Evolutionary conservation across 2,888 invertebrate species (phyloP).

Genomic region (Campoplex capitator): DNA sequence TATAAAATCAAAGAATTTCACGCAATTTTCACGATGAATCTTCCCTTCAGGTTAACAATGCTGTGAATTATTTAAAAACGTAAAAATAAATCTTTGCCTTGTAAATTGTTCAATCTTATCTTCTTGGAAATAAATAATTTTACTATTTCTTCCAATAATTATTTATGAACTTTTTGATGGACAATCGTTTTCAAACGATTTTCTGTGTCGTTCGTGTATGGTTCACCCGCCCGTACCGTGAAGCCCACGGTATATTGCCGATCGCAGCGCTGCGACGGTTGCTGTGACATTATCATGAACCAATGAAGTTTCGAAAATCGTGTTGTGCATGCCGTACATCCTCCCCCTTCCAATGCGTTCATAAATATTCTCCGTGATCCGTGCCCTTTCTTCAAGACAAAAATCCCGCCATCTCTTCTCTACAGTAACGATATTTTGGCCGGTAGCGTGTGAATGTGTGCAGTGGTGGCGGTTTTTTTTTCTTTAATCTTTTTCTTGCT

Average conservation of each 20-base stretch:
- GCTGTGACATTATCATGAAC: background rate
- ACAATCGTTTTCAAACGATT: too few species aligned
- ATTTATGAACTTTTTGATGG: too few species aligned
- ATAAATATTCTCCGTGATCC: background rate
- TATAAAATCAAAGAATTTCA: too few species aligned
- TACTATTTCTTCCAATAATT: too few species aligned
- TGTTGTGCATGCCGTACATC: background rate
- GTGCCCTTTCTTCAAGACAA: background rate
- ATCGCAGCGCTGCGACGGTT: background rate
- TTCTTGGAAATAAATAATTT: too few species aligned
- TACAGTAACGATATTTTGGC: constrained; percentile 34
- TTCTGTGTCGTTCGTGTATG: too few species aligned
- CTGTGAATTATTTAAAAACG: too few species aligned
- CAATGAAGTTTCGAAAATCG: background rate
- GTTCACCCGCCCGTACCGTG: too few species aligned
- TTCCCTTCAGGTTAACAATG: too few species aligned
- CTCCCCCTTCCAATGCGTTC: background rate
- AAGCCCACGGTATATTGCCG: background rate
- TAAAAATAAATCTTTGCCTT: too few species aligned
- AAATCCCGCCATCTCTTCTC: constrained; percentile 67
- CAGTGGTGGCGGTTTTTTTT: constrained; percentile 35
- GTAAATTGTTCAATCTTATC: too few species aligned
- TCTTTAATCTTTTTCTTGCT: constrained; percentile 21
- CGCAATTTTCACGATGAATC: too few species aligned
- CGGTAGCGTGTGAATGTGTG: constrained; percentile 28